Conservation (phyloP, 2,888 invertebrate genomes). For the Archaeoteleia sp. region DNA sequence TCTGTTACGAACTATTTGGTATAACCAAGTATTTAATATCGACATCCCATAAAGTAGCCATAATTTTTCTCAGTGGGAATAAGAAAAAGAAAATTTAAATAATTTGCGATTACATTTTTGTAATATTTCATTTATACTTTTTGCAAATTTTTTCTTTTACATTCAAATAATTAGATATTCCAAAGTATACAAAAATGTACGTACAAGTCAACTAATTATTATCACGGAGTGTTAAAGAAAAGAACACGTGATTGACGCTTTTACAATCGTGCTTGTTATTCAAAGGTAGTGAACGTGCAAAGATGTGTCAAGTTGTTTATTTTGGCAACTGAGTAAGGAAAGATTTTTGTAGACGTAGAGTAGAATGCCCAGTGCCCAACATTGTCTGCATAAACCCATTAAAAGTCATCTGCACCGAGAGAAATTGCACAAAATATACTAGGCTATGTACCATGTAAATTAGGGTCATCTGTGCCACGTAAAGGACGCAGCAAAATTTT, state of each 20-base stretch:
- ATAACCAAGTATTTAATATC: no score
- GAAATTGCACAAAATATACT: constrained; percentile 17
- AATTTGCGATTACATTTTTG: no score
- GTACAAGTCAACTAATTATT: no score
- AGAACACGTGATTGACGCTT: constrained; percentile 22
- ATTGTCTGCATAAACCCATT: constrained; percentile 10
- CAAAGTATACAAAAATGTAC: no score
- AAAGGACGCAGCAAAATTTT: neutral
- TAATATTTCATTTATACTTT: no score
- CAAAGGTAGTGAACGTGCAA: constrained; percentile 24
- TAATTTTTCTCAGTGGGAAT: no score
- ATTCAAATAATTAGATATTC: no score
- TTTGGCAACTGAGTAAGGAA: constrained; percentile 18
- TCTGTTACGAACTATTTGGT: no score
- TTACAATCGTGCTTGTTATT: constrained; percentile 28
- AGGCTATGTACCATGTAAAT: constrained; percentile 2
- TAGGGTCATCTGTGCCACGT: neutral
- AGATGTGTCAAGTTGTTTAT: constrained; percentile 17
- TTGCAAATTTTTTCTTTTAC: no score
- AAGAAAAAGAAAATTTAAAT: no score
- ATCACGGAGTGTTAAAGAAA: constrained; percentile 10
- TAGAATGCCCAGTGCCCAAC: constrained; percentile 16
- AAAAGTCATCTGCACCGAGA: constrained; percentile 28
- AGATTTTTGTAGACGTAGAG: constrained; percentile 27
- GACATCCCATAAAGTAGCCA: no score